These are phyloP conservation scores for Lepetodrilus schrolli DNA, from an alignment of 2,888 invertebrate species.

Conservation along the genomic window DNA sequence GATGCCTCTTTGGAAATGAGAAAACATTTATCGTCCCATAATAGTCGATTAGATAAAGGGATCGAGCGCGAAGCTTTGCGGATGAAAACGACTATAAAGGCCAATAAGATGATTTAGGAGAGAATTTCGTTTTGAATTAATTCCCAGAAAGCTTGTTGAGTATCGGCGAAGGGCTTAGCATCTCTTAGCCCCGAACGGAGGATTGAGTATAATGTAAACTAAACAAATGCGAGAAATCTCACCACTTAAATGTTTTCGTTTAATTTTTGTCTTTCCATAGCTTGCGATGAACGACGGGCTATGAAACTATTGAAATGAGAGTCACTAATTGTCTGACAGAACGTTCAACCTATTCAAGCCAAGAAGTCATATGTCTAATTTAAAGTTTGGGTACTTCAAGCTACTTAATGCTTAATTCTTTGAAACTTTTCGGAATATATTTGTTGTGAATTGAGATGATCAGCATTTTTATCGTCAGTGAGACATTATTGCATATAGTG, in stretches of 20 bases:
- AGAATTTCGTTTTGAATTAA: constrained; percentile 18
- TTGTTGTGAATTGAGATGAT: too few relatives aligned
- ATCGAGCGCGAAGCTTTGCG: not conserved
- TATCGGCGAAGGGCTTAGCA: constrained; percentile 20
- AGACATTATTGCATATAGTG: too few relatives aligned
- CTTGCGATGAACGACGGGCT: not conserved
- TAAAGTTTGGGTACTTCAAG: too few relatives aligned
- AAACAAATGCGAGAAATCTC: not conserved
- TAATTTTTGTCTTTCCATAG: not conserved
- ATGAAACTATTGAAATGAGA: too few relatives aligned
- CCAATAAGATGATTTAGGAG: constrained; percentile 17
- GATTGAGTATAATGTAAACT: constrained; percentile 6
- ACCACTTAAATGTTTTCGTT: constrained; percentile 13
- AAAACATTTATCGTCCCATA: constrained; percentile 22
- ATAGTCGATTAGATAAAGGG: constrained; percentile 23
- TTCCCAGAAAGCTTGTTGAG: not conserved
- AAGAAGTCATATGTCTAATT: too few relatives aligned
- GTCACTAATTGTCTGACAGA: too few relatives aligned
- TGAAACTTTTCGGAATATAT: too few relatives aligned
- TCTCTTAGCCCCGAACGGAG: not conserved
- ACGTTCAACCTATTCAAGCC: too few relatives aligned
- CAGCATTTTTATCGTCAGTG: too few relatives aligned
- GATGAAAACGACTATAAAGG: constrained; percentile 21
- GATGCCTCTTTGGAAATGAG: not conserved
- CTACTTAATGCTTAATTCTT: too few relatives aligned